A percentile compares a stretch with the other conserved stretches of the same genome.
Conservation (phyloP, 2,888 invertebrate species). For the Ethmia dodecea region DNA sequence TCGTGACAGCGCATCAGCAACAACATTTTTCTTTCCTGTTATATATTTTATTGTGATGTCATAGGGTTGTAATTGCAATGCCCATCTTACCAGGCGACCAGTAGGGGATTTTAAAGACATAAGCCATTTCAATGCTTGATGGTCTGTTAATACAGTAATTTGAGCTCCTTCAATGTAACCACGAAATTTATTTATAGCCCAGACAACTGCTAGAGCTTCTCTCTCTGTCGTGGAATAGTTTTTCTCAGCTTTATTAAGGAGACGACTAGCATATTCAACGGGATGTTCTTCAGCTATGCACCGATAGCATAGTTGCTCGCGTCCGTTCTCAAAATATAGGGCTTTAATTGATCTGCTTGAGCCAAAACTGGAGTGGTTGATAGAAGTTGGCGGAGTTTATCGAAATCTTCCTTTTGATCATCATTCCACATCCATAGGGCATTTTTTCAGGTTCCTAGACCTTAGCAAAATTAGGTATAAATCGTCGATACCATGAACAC, state of each 20-base stretch:
- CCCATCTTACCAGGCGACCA: slow-evolving; percentile 50
- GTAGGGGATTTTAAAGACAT: slow-evolving; percentile 37
- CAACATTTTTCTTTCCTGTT: slow-evolving; percentile 9
- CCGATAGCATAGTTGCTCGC: slow-evolving; percentile 26
- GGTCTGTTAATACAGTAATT: slow-evolving; percentile 10
- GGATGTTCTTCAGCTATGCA: slow-evolving; percentile 20
- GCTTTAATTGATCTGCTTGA: slow-evolving; percentile 13
- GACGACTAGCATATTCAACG: slow-evolving; percentile 23
- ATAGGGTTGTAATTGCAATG: slow-evolving; percentile 32
- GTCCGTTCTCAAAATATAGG: slow-evolving; percentile 16
- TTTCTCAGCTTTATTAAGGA: slow-evolving; percentile 29
- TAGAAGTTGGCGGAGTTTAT: background rate
- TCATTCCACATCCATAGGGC: background rate
- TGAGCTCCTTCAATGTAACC: slow-evolving; percentile 9
- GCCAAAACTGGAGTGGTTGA: slow-evolving; percentile 8
- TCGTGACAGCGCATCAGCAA: slow-evolving; percentile 12
- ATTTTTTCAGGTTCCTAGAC: slow-evolving; percentile 14
- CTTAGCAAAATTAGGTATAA: slow-evolving; percentile 14
- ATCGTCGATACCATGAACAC: slow-evolving; percentile 19
- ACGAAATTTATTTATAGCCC: slow-evolving; percentile 22
- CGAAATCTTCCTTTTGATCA: background rate
- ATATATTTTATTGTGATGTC: no score
- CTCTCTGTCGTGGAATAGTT: no score
- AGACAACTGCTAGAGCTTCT: no score
- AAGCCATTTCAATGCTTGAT: slow-evolving; percentile 13